Base-by-base conservation (phyloP, 2,797 vertebrate genomes). In the Myotis vivesi region DNA sequence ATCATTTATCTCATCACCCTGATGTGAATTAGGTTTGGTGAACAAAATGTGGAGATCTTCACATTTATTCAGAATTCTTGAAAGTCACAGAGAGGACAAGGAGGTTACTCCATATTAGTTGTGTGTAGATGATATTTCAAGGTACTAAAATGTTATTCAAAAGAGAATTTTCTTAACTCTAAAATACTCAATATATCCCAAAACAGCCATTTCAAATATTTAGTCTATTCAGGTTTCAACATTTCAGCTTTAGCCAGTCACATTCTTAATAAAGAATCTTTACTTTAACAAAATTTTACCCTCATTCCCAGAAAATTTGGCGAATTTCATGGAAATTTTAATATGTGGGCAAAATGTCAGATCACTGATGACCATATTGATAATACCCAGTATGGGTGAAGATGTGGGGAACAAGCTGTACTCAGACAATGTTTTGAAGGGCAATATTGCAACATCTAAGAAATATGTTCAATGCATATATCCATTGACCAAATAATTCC, bases 1-100 rank as follows among this genome's bases (percentile, higher is more conserved):
- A 87, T 80, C 33, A 90, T 90, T 95, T 93, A 72, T 81, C 55
- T 97, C 77, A 95, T 87, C 28, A 62, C 8, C 4, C 25, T 92
- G 49, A 84, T 94, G 53, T 93, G 77, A 76, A 84, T 86, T 55
- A 91, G 82, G 8, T 68, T 87, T 84, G 28, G 16, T 90, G 15
- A 23, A 92, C 28, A 81, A 94, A 87, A 85, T 69, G 20, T 71
- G 53, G 30, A 94, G 15, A 53, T 84, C 82, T 86, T 89, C n/a
- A 89, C 30, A 49, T 87, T 85, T 85, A 82, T 90, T 17, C 55
- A 88, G 49, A 94, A 95, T 53, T 9, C 17, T 87, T 85, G 15
- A 88, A 90, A 88, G 22, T 97, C 72, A 90, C 3, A 25, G 16
- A 80, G 11, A 87, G 36, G 15, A 12, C n/a, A 95, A 93, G 19